Percentiles rank a stretch among this genome's conserved stretches.
phyloP scores from a whole-genome alignment of 2,888 invertebrate species.

The Sympetrum striolatum region DNA sequence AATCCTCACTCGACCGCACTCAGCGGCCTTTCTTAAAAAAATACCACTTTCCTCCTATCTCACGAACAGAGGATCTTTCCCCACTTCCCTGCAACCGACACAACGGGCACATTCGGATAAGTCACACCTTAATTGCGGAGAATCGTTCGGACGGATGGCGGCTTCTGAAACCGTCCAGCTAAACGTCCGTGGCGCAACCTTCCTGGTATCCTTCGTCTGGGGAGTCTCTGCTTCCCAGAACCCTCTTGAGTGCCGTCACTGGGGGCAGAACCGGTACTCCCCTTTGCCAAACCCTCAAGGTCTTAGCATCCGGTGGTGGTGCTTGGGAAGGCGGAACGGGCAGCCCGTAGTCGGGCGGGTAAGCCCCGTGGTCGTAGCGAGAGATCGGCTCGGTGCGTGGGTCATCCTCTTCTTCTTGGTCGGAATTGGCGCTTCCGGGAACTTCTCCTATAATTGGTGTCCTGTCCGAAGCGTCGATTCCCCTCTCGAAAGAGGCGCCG shows the following conservation, averaged over 20 bases:
- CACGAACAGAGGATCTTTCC: neutral
- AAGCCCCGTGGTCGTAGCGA: constrained; percentile 49
- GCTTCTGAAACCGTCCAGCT: neutral
- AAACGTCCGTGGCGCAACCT: constrained; percentile 77
- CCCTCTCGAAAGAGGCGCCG: constrained; percentile 44
- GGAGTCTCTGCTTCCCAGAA: constrained; percentile 50
- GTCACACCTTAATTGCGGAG: neutral
- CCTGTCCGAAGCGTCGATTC: constrained; percentile 44
- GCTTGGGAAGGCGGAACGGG: constrained; percentile 47
- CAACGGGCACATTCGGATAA: neutral
- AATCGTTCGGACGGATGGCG: neutral
- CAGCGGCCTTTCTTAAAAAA: neutral
- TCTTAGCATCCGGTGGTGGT: constrained; percentile 41
- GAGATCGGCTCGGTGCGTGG: too few relatives aligned
- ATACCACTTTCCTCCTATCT: neutral
- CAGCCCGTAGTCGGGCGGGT: constrained; percentile 54
- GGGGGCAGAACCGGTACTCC: constrained; percentile 52
- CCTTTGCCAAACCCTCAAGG: constrained; percentile 46
- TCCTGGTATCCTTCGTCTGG: constrained; percentile 92
- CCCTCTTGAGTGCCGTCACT: constrained; percentile 65
- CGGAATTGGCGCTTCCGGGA: constrained; percentile 57
- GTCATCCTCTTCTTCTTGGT: constrained; percentile 63
- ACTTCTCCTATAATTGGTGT: constrained; percentile 68
- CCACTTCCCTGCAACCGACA: neutral
- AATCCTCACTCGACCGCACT: too few relatives aligned